Evolutionary conservation across 2,113 vertebrate genomes (phyloP).

Genomic region (Tonatia bakeri): DNA sequence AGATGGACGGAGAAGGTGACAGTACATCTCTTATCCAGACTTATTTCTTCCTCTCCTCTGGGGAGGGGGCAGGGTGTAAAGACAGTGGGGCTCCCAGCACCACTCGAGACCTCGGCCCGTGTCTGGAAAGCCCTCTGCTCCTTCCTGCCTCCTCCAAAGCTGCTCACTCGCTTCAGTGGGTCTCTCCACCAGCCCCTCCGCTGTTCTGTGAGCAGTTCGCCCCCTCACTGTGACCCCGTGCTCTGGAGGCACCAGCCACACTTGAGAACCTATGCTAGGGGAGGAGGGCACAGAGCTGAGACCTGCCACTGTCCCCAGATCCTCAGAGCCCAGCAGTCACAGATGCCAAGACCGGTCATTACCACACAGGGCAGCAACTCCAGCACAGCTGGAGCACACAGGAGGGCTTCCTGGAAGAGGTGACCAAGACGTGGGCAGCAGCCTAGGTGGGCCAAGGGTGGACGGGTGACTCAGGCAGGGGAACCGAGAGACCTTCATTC

Average conservation of each 20-base stretch:
- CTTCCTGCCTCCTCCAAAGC: not conserved
- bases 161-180: not conserved
- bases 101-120: not conserved
- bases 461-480: not conserved
- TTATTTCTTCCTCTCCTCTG: not conserved
- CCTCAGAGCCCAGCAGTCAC: not conserved
- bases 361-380: rapidly evolving
- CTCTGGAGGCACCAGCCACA: not conserved
- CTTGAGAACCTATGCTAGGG: not conserved
- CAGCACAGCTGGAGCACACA: not conserved
- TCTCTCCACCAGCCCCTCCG: not conserved
- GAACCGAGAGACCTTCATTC: not conserved
- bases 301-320: not conserved
- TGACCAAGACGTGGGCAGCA: rapidly evolving
- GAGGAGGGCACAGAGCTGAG: not conserved
- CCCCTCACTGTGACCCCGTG: rapidly evolving
- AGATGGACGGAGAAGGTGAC: not conserved
- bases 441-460: rapidly evolving
- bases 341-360: rapidly evolving
- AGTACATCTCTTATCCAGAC: not conserved
- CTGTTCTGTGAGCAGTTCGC: not conserved
- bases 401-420: not conserved
- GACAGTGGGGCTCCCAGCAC: not conserved
- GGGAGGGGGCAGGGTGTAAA: not conserved
- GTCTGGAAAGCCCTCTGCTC: not conserved